Conservation (phyloP, 2,113 vertebrate genomes). For the Parus major region DNA sequence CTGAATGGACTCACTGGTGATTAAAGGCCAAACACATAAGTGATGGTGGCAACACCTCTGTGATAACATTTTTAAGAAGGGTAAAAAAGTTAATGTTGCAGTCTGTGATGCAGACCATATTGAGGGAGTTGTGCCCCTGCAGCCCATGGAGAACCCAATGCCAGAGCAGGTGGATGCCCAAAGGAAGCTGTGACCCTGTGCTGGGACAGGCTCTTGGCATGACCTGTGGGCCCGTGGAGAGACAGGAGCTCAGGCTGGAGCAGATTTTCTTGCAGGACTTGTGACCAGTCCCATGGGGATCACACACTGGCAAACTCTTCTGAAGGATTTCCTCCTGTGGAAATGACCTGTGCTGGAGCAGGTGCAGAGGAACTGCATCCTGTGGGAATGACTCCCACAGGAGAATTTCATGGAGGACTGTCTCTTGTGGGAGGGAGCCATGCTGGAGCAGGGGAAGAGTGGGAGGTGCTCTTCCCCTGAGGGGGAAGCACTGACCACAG, state of each 20-base stretch:
- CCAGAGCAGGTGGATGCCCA: not conserved
- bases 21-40: not conserved
- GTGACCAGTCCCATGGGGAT: not conserved
- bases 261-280: not conserved
- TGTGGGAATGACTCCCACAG: no score
- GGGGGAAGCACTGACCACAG: not conserved
- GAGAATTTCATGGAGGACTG: not conserved
- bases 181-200: not conserved
- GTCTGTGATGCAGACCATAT: fast-evolving
- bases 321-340: not conserved
- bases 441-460: not conserved
- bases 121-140: not conserved
- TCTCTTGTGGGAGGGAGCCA: not conserved
- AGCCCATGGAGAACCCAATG: not conserved
- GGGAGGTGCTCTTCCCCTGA: not conserved
- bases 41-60: not conserved
- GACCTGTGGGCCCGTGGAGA: not conserved
- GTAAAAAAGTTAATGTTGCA: not conserved
- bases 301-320: not conserved
- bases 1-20: not conserved
- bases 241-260: not conserved
- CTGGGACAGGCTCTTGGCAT: not conserved
- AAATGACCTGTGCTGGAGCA: not conserved
- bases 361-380: not conserved
- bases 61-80: no score